Evolutionary conservation across 2,888 invertebrate species (phyloP), one percentile per base, ranked within the genome.

Genomic region (Podotricha telesiphe): DNA sequence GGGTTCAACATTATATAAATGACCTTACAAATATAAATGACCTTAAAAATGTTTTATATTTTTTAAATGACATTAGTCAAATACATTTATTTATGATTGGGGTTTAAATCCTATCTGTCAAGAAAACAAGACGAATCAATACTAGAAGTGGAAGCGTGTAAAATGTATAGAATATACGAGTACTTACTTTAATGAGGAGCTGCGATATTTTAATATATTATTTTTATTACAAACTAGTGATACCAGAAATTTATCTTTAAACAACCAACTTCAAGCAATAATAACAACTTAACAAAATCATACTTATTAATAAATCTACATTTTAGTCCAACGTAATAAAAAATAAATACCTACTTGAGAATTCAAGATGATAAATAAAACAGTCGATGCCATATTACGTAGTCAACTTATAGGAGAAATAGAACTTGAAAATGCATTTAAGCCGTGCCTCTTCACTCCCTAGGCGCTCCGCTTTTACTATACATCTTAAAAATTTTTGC

Each of bases 351-450:
- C 11, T 28, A 22, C n/a, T 22, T 37, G 19, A 47, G 8, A 19
- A 11, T 50, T 59, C 48, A 68, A 56, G 48, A 45, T 59, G 22
- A 59, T 59, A 42, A 45, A 59, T 45, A 45, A 45, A 22, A 20
- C 58, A 22, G 22, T 59, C 42, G 20, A 59, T 45, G 22, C 22
- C 22, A 59, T 45, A 45, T 59, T 59, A 59, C 45, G 45, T 22
- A 59, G 59, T 59, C 59, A 59, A 28, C 47, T 58, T 70, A 22
- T 40, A 55, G 55, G 22, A 22, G 50, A 47, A 45, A 53, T 53
- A 17, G 53, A 17, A 42, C 28, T 56, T 45, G 40, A 62, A 66
- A 37, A 34, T 63, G 45, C 56, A 45, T 63, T 40, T 34, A 62
- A 62, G 48, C 28, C 28, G 47, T 34, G 47, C 48, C 47, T 62